A percentile compares a stretch with the other conserved stretches of the same genome.
Evolutionary conservation across 2,888 invertebrate genomes (phyloP).

Genomic region (Limnephilus auricula): DNA sequence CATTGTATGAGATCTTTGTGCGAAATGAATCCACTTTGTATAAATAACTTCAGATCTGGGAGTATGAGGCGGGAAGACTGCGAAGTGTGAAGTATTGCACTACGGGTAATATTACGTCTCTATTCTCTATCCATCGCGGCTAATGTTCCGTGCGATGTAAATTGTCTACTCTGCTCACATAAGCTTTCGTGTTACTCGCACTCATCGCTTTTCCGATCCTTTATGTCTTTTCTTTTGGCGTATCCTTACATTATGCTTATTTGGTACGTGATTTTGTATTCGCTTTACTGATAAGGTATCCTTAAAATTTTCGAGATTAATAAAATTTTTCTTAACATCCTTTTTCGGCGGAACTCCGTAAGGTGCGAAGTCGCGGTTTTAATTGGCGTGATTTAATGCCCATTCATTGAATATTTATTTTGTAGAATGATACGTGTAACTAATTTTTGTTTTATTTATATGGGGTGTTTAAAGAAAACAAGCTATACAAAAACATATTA

Average conservation of each 20-base stretch:
- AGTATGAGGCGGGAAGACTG: background rate
- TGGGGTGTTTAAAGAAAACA: background rate
- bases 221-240: background rate
- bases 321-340: background rate
- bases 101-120: background rate
- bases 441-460: background rate
- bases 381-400: background rate
- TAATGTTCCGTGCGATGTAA: constrained; percentile 41
- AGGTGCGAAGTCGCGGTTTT: no score
- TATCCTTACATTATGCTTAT: constrained; percentile 2
- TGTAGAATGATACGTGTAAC: background rate
- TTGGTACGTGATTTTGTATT: background rate
- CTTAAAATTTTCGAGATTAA: background rate
- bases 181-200: constrained; percentile 29
- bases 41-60: background rate
- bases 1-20: background rate
- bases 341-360: no score
- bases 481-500: background rate
- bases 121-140: background rate
- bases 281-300: background rate
- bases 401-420: background rate
- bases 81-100: constrained; percentile 20
- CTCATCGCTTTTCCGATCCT: background rate
- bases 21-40: constrained; percentile 37
- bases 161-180: background rate